Conservation (phyloP, 1,140 invertebrate species). For the Bombus terrestris region DNA sequence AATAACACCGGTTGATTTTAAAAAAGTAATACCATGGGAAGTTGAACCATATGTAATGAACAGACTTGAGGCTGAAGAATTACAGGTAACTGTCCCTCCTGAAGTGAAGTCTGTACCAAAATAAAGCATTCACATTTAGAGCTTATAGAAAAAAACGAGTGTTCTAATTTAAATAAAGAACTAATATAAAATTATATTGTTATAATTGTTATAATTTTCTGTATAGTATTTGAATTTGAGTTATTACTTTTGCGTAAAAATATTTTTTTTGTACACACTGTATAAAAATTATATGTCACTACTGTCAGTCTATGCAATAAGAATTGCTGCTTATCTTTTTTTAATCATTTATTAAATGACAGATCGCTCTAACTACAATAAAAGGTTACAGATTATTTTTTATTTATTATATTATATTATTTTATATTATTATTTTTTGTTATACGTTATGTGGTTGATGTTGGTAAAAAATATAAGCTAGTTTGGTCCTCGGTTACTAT, state of each 20-base stretch:
- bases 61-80: slow-evolving; percentile 85
- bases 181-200: slow-evolving; percentile 7
- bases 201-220: not conserved
- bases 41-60: slow-evolving; percentile 83
- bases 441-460: slow-evolving; percentile 62
- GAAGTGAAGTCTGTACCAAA: slow-evolving; percentile 29
- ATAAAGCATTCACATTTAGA: slow-evolving; percentile 17
- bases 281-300: no score
- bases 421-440: slow-evolving; percentile 39
- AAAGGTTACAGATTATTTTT: slow-evolving; percentile 52
- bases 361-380: slow-evolving; percentile 58
- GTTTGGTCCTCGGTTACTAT: slow-evolving; percentile 73
- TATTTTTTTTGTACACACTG: no score
- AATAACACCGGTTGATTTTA: slow-evolving; percentile 88
- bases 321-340: slow-evolving; percentile 22
- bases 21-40: slow-evolving; percentile 91
- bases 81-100: slow-evolving; percentile 78
- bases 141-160: slow-evolving; percentile 13
- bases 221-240: not conserved
- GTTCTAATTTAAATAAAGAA: slow-evolving; percentile 45
- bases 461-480: slow-evolving; percentile 76
- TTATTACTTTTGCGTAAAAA: not conserved
- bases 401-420: no score
- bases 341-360: slow-evolving; percentile 61
- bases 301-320: not conserved